Conservation (phyloP, 2,797 vertebrate species). For the Pseudocheirus occidentalis region DNA sequence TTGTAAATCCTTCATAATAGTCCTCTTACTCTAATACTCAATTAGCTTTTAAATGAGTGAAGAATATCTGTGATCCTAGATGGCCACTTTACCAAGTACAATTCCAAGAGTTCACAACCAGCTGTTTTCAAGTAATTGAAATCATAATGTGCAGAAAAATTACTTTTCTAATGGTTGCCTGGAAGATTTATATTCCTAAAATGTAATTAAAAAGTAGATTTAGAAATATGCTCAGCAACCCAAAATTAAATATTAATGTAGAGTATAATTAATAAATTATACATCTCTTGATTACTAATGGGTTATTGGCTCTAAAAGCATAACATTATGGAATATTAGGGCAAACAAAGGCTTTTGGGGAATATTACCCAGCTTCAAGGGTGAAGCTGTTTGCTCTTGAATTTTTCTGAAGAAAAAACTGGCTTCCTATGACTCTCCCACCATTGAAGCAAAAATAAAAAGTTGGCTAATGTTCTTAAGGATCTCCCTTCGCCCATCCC, state of each 20-base stretch:
- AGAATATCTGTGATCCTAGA: conserved; percentile 70
- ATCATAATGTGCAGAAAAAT: conserved; percentile 85
- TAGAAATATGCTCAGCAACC: conserved; percentile 86
- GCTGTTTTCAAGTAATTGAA: conserved; percentile 84
- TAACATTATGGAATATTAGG: conserved; percentile 87
- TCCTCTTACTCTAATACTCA: conserved; percentile 72
- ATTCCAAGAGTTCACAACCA: conserved; percentile 79
- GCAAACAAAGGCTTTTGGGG: conserved; percentile 86
- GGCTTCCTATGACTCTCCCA: not conserved
- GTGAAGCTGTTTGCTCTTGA: conserved; percentile 61
- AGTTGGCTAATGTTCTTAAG: not conserved
- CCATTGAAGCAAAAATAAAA: conserved; percentile 41
- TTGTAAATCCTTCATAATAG: conserved; percentile 71
- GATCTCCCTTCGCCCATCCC: not conserved
- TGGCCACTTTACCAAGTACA: conserved; percentile 82
- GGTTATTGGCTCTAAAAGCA: conserved; percentile 89
- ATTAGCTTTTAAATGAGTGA: conserved; percentile 77
- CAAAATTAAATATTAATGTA: conserved; percentile 89
- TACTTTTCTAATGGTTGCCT: conserved; percentile 87
- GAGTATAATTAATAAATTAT: conserved; percentile 90
- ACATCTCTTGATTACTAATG: conserved; percentile 89
- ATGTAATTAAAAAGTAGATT: conserved; percentile 90
- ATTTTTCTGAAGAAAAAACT: conserved; percentile 65
- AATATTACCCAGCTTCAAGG: conserved; percentile 80
- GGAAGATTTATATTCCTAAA: conserved; percentile 87